Base-by-base conservation (phyloP, 2,888 invertebrate genomes). In the Drosophila percnosoma region DNA sequence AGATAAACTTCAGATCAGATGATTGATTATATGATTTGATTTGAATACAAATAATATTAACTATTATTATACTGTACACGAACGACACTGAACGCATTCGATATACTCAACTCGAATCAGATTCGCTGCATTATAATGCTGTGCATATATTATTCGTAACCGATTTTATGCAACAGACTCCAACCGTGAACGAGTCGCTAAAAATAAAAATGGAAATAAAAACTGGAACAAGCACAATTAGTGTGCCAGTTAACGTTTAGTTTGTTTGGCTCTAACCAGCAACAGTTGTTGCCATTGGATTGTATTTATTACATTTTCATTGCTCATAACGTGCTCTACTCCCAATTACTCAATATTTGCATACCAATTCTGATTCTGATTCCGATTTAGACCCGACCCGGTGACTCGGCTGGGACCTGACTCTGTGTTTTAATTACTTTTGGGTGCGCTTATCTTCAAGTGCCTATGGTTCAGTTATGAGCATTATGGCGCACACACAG, bases 401-500 rank as follows among this genome's bases (percentile, higher is more conserved):
- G 29, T 29, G 29, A 29, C 29, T 29, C 29, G 29, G 21, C 1
- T 27, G 27, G 58, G 51, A 61, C 51, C 49, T 45, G 21, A 57
- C 65, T 66, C 80, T 72, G 64, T 72, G 68, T 45, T 67, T 80
- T 80, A 72, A 80, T 77, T 78, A 66, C 73, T 49, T 68, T 80
- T 78, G 64, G 74, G 74, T 59, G 82, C 64, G 80, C 80, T 80
- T 82, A 75, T 82, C 82, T 79, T 45, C 59, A 58, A 67, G 68
- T 74, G 68, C 73, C 71, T 68, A 67, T 79, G 80, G 79, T 80
- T 80, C 79, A 80, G 79, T 80, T 80, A 75, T 66, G 67, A 62
- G 54, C 64, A 65, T 79, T 67, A 68, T 62, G 77, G 68, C 54
- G 60, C 57, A 31, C 61, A 67, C 11, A 31, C 24, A 48, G 7